phyloP scores from a whole-genome alignment of 2,888 invertebrate genomes.

The Catocala fraxini region DNA sequence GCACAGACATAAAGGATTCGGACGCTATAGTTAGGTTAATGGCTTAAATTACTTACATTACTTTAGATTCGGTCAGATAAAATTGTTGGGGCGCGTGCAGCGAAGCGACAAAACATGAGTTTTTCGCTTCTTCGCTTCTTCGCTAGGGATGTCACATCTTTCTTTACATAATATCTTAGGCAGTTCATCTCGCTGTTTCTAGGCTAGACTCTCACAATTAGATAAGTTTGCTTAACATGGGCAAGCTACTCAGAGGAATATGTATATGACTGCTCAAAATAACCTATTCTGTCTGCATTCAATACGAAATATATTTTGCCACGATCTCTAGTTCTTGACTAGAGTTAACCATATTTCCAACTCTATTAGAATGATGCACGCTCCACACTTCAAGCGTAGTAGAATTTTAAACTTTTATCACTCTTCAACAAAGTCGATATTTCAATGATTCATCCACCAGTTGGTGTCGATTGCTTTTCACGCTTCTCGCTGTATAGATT shows the following conservation, averaged over 20 bases:
- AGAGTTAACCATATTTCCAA: constrained; percentile 32
- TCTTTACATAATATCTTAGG: background rate
- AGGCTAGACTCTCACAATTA: no score
- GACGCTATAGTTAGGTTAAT: constrained; percentile 6
- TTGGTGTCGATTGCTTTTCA: constrained; percentile 70
- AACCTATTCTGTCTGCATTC: background rate
- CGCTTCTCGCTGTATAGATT: constrained; percentile 51
- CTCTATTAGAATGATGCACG: constrained; percentile 54
- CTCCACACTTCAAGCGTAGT: constrained; percentile 23
- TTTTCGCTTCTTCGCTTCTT: constrained; percentile 57
- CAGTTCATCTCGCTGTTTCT: no score
- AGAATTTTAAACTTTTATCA: constrained; percentile 53
- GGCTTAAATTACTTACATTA: constrained; percentile 32
- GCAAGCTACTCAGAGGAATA: no score
- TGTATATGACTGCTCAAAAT: no score
- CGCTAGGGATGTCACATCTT: constrained; percentile 1
- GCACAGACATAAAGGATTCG: background rate
- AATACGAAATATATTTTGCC: constrained; percentile 1
- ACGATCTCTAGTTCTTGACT: background rate
- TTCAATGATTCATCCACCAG: constrained; percentile 23
- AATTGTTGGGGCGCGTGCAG: constrained; percentile 57
- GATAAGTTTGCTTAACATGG: no score
- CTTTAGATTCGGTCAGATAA: constrained; percentile 46
- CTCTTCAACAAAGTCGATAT: constrained; percentile 35
- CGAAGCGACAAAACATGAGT: constrained; percentile 61